Conservation (phyloP, 2,113 vertebrate species). For the Perccottus glenii region DNA sequence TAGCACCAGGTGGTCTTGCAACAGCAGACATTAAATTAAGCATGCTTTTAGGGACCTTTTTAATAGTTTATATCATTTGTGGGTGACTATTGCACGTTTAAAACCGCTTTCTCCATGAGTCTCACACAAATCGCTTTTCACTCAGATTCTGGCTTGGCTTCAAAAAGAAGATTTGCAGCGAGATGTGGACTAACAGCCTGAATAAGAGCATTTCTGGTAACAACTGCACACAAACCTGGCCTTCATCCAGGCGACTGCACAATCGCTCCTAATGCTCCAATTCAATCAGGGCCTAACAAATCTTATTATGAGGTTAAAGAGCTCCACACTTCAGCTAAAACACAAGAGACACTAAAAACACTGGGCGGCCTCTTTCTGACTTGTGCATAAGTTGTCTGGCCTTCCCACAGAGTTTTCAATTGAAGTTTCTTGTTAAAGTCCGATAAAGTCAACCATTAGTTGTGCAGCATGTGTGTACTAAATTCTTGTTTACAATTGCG, state of each 20-base stretch:
- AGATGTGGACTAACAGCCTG: neutral
- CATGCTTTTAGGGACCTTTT: too few species aligned
- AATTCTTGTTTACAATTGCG: too few species aligned
- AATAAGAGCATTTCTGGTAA: slow-evolving; percentile 26
- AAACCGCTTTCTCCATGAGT: neutral
- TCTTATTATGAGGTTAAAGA: slow-evolving; percentile 36
- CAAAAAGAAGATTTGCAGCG: neutral
- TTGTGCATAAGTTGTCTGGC: neutral
- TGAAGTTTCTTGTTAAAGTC: neutral
- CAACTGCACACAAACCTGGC: slow-evolving; percentile 22
- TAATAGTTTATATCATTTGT: too few species aligned
- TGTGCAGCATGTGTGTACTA: too few species aligned
- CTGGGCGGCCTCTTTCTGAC: neutral
- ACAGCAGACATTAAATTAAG: too few species aligned
- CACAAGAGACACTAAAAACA: neutral
- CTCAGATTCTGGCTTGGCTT: neutral
- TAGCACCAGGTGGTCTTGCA: too few species aligned
- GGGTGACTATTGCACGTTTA: too few species aligned
- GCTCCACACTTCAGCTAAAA: slow-evolving; percentile 29
- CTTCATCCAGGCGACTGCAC: slow-evolving; percentile 14
- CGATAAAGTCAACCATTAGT: too few species aligned
- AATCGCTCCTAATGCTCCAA: slow-evolving; percentile 44
- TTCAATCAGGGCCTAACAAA: slow-evolving; percentile 56
- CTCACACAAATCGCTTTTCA: neutral
- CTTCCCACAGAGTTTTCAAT: neutral